Conservation (phyloP, 2,888 invertebrate species). For the Alentia gelatinosa region DNA sequence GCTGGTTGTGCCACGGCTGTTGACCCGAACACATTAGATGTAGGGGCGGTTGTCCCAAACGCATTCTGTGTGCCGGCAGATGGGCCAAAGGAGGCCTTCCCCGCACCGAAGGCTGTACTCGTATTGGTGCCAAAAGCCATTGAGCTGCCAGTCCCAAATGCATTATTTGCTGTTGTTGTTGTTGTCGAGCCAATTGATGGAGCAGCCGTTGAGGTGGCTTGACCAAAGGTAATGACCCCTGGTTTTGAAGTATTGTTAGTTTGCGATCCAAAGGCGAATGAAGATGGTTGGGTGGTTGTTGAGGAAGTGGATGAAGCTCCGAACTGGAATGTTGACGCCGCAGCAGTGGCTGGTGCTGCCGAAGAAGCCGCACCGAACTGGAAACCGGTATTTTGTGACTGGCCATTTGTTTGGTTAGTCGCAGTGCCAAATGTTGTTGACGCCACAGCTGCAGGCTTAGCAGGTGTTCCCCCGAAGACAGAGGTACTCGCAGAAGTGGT, state of each 20-base stretch:
- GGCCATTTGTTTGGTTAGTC: neutral
- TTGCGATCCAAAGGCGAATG: neutral
- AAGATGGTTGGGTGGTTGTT: neutral
- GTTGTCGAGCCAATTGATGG: neutral
- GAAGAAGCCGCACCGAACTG: neutral
- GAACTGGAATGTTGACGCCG: neutral
- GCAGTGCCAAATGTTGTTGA: neutral
- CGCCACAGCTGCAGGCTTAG: neutral
- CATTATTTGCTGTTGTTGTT: neutral
- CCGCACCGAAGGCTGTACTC: neutral
- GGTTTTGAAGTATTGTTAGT: neutral
- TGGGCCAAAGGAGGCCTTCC: slow-evolving; percentile 5
- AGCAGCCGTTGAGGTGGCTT: neutral
- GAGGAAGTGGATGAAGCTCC: neutral
- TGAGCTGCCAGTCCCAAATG: neutral
- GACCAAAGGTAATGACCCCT: slow-evolving; percentile 15
- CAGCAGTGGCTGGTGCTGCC: neutral
- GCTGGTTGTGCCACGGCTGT: neutral
- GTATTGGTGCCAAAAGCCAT: neutral
- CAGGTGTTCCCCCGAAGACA: neutral
- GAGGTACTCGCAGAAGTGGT: neutral
- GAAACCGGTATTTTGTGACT: neutral
- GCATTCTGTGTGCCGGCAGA: neutral
- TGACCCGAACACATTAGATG: neutral
- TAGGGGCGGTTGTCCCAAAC: neutral